A percentile compares a stretch with the other conserved stretches of the same genome.
These are phyloP conservation scores for Acrobasis suavella DNA, from an alignment of 2,888 invertebrate species.

Conservation along the genomic window DNA sequence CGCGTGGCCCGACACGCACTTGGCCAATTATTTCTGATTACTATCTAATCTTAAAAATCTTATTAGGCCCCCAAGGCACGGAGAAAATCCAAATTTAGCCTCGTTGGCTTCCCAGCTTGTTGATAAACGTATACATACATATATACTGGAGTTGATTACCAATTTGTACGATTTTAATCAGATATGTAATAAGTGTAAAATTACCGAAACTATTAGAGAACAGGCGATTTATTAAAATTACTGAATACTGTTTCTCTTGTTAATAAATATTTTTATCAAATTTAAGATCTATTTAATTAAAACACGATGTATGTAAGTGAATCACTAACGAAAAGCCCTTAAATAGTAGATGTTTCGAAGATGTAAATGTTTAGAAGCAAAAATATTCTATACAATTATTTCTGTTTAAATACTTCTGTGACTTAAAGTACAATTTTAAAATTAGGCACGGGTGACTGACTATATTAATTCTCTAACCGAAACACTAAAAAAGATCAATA, in stretches of 20 bases:
- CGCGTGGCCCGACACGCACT: no score
- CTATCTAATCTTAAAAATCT: no score
- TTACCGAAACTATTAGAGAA: neutral
- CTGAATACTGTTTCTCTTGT: neutral
- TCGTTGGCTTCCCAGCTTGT: no score
- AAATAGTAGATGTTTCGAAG: no score
- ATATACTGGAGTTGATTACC: neutral
- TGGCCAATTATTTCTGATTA: no score
- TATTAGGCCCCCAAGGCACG: no score
- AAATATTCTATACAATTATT: neutral
- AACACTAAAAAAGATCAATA: neutral
- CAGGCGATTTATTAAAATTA: neutral
- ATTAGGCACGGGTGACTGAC: neutral
- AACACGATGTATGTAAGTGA: no score
- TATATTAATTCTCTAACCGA: neutral
- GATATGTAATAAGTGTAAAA: neutral
- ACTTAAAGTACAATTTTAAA: neutral
- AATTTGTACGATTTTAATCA: neutral
- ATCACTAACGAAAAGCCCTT: no score
- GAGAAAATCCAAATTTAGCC: no score
- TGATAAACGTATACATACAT: neutral
- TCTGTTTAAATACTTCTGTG: neutral
- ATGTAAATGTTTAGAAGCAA: no score
- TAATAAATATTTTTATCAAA: neutral
- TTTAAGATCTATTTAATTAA: neutral